A percentile compares a stretch with the other conserved stretches of the same genome.
phyloP scores from a whole-genome alignment of 2,888 invertebrate genomes.

The Aleiodes leptofemur region DNA sequence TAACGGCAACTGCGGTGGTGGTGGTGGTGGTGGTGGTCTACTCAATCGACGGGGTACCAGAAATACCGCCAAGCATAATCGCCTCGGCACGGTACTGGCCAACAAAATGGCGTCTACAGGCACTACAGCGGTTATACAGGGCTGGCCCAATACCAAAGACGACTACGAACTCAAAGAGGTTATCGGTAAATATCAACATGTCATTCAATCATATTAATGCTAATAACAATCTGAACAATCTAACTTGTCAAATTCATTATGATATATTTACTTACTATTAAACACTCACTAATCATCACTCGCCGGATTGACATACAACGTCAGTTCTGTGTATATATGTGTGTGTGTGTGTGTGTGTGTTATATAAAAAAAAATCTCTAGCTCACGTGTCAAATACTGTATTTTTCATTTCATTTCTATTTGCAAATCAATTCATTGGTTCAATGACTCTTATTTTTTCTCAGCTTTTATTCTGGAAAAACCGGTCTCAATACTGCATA shows the following conservation, averaged over 20 bases:
- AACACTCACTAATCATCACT: slow-evolving; percentile 12
- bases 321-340: slow-evolving; percentile 30
- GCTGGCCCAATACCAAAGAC: slow-evolving; percentile 93
- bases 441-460: slow-evolving; percentile 39
- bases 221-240: not conserved
- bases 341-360: slow-evolving; percentile 45
- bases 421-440: not conserved
- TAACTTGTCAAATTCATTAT: slow-evolving; percentile 13
- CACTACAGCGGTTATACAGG: slow-evolving; percentile 75
- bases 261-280: too few species aligned
- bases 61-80: slow-evolving; percentile 76
- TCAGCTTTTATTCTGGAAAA: slow-evolving; percentile 46
- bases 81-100: slow-evolving; percentile 78
- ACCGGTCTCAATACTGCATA: slow-evolving; percentile 56
- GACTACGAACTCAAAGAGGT: slow-evolving; percentile 96
- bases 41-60: slow-evolving; percentile 61
- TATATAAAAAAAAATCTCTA: slow-evolving; percentile 55
- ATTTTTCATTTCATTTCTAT: not conserved
- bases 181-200: slow-evolving; percentile 83
- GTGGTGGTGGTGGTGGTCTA: slow-evolving; percentile 55
- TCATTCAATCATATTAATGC: not conserved
- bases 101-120: slow-evolving; percentile 80
- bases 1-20: slow-evolving; percentile 45
- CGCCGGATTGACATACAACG: slow-evolving; percentile 28
- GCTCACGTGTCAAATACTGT: not conserved